Conservation (phyloP, 2,113 vertebrate genomes). For the Pantherophis guttatus region DNA sequence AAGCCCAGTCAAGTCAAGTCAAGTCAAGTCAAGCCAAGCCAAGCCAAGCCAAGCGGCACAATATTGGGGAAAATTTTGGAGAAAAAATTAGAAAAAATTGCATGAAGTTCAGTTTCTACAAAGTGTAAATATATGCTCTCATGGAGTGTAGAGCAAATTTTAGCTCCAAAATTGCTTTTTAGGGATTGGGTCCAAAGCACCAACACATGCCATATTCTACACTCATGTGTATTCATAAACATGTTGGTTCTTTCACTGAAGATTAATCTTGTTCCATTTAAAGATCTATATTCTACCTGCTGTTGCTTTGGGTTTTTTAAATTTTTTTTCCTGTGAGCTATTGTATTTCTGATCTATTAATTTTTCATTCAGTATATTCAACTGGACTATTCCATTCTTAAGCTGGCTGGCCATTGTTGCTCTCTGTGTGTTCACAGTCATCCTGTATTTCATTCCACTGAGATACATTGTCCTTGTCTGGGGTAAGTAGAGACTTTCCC, state of each 20-base stretch:
- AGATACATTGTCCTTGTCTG: conserved; percentile 95
- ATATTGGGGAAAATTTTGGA: background rate
- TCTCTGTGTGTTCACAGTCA: conserved; percentile 78
- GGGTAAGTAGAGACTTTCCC: conserved; percentile 81
- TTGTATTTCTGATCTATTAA: conserved; percentile 35
- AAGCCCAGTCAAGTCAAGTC: background rate
- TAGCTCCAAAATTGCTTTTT: background rate
- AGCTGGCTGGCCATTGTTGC: conserved; percentile 93
- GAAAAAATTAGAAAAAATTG: background rate
- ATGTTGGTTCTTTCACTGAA: background rate
- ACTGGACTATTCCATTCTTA: conserved; percentile 97
- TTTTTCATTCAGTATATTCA: conserved; percentile 85
- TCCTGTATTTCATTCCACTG: conserved; percentile 93
- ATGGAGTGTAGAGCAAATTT: fast-evolving
- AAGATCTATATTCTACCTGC: conserved; percentile 20
- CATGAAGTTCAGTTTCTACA: fast-evolving
- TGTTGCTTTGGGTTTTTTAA: conserved; percentile 1
- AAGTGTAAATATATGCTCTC: background rate
- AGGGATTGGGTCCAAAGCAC: background rate
- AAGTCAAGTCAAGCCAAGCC: too few relatives aligned
- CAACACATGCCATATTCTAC: background rate
- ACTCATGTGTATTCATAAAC: background rate
- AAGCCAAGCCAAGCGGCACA: background rate
- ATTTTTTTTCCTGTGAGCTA: conserved; percentile 27
- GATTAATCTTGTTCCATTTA: conserved; percentile 9